Percentiles rank a stretch among this genome's conserved stretches.
Conservation (phyloP, 1,140 invertebrate species). For the Dysdera silvatica region DNA sequence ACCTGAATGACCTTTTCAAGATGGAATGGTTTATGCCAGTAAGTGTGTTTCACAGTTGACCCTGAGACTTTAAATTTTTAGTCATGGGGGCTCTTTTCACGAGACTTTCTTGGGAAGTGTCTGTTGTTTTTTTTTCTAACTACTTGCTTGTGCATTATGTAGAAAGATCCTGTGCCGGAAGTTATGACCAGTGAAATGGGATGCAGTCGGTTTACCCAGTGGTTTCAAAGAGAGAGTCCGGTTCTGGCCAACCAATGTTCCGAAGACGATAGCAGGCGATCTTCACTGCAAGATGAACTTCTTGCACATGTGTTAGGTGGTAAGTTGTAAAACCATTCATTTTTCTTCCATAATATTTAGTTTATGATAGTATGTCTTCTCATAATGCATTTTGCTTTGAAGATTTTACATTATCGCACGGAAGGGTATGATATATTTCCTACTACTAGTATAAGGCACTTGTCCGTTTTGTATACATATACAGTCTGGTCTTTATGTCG, state of each 20-base stretch:
- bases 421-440: too few species aligned
- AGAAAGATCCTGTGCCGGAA: constrained; percentile 26
- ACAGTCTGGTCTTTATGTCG: too few species aligned
- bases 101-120: not conserved
- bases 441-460: too few species aligned
- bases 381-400: constrained; percentile 3
- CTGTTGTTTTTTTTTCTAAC: constrained; percentile 30
- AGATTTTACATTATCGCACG: too few species aligned
- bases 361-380: not conserved
- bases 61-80: not conserved
- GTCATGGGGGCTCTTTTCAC: constrained; percentile 12
- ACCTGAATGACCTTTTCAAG: constrained; percentile 64
- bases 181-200: constrained; percentile 5
- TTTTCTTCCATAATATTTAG: not conserved
- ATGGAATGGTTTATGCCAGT: constrained; percentile 55
- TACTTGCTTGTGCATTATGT: too few species aligned
- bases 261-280: constrained; percentile 47
- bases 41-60: constrained; percentile 35
- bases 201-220: constrained; percentile 43
- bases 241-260: constrained; percentile 30
- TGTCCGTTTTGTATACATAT: too few species aligned
- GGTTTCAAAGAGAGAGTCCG: constrained; percentile 36
- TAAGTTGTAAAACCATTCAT: too few species aligned
- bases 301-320: constrained; percentile 58
- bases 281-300: constrained; percentile 57